A percentile compares a stretch with the other conserved stretches of the same genome.
phyloP scores from a whole-genome alignment of 2,113 vertebrate genomes.

The Zosterops borbonicus region DNA sequence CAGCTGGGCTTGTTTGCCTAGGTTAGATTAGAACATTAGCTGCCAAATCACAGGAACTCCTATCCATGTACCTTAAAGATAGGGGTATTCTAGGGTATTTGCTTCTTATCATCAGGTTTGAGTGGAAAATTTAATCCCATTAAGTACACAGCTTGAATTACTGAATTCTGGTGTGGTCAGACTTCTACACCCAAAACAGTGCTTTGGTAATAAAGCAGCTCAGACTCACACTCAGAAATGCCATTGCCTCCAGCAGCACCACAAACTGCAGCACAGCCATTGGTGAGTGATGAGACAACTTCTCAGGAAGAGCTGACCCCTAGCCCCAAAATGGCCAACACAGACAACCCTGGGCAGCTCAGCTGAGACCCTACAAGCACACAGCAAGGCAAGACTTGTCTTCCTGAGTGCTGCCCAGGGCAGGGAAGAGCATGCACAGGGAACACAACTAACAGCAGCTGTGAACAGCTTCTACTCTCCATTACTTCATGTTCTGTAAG shows the following conservation, averaged over 20 bases:
- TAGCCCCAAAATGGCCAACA: neutral
- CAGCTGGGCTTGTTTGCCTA: neutral
- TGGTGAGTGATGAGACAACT: accelerated
- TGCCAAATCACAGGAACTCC: neutral
- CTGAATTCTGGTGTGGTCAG: neutral
- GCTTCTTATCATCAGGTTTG: neutral
- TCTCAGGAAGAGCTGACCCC: neutral
- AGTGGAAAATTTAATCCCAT: slow-evolving; percentile 2
- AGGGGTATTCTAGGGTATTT: neutral
- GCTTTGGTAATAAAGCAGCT: neutral
- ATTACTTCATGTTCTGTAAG: neutral
- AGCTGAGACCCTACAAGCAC: neutral
- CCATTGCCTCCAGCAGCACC: neutral
- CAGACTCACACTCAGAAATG: neutral
- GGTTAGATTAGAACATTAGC: neutral
- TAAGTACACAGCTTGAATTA: neutral
- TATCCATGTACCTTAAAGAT: neutral
- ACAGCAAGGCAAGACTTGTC: neutral
- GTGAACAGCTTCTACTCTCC: neutral
- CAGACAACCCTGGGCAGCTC: neutral
- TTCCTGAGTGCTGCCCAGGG: neutral
- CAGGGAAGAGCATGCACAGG: neutral
- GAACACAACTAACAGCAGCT: neutral
- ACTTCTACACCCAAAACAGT: neutral
- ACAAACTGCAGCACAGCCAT: neutral